Conservation (phyloP, 2,113 vertebrate genomes). For the Zosterops borbonicus region DNA sequence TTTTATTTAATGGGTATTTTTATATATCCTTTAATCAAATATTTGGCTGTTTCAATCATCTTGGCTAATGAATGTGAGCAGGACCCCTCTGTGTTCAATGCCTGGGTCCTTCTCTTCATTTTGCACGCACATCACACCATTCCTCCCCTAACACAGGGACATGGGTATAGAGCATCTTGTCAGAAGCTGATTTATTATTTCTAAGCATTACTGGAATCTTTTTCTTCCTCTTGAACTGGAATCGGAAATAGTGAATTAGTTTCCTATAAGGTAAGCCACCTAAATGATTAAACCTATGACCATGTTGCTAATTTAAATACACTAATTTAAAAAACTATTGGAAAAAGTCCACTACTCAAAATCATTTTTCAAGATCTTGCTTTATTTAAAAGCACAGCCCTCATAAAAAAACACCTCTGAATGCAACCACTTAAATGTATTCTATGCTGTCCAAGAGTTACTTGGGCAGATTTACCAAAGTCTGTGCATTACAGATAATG, state of each 20-base stretch:
- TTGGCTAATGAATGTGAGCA: conserved; percentile 54
- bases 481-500: background rate
- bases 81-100: background rate
- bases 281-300: conserved; percentile 49
- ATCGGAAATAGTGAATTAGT: conserved; percentile 22
- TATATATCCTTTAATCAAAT: conserved; percentile 55
- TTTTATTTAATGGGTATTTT: conserved; percentile 20
- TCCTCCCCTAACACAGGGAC: conserved; percentile 20
- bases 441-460: background rate
- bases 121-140: background rate
- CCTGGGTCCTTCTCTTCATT: background rate
- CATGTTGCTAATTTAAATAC: conserved; percentile 8
- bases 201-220: conserved; percentile 13
- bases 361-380: background rate
- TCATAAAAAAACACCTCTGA: background rate
- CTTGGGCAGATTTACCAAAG: background rate
- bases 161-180: background rate
- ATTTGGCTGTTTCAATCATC: conserved; percentile 3
- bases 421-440: background rate
- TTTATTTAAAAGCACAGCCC: background rate
- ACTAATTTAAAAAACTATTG: conserved; percentile 22
- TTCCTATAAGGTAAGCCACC: conserved; percentile 38
- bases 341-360: background rate
- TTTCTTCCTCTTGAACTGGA: conserved; percentile 42
- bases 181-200: conserved; percentile 48